A percentile compares a stretch with the other conserved stretches of the same genome.
phyloP scores from a whole-genome alignment of 2,888 invertebrate genomes.

The Galerucella calmariensis region DNA sequence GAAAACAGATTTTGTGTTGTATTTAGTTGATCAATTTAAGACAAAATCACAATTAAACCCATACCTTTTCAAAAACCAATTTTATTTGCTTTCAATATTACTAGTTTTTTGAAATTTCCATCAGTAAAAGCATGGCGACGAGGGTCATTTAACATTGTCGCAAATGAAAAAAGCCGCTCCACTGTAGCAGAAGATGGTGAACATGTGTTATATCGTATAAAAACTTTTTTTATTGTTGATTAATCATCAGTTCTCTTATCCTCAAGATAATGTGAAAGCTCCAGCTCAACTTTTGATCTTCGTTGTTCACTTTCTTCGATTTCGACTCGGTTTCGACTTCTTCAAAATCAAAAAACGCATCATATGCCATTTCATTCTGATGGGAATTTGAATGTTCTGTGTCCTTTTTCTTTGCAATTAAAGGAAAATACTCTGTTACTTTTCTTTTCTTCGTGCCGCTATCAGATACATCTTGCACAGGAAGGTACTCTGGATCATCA shows the following conservation, averaged over 20 bases:
- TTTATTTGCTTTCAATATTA: constrained; percentile 18
- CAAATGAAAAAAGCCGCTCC: constrained; percentile 26
- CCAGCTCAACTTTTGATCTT: constrained; percentile 24
- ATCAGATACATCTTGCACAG: no score
- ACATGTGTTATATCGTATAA: constrained; percentile 37
- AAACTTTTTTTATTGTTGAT: constrained; percentile 37
- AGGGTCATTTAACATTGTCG: constrained; percentile 26
- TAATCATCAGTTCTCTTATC: constrained; percentile 23
- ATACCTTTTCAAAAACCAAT: neutral
- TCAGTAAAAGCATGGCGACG: constrained; percentile 22
- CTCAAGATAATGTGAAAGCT: constrained; percentile 12
- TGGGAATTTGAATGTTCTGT: no score
- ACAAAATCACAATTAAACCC: no score
- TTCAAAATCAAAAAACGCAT: constrained; percentile 19
- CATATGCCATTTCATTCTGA: no score
- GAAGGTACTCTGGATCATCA: no score
- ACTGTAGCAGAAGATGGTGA: constrained; percentile 41
- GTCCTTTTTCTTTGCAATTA: no score
- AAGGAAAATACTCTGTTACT: no score
- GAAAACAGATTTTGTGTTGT: no score
- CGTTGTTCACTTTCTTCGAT: neutral
- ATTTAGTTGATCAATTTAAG: no score
- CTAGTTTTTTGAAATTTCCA: constrained; percentile 29
- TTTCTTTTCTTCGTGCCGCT: no score
- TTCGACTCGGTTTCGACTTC: constrained; percentile 13